Base-by-base conservation (phyloP, 2,113 vertebrate genomes). In the Rhipidura dahli region DNA sequence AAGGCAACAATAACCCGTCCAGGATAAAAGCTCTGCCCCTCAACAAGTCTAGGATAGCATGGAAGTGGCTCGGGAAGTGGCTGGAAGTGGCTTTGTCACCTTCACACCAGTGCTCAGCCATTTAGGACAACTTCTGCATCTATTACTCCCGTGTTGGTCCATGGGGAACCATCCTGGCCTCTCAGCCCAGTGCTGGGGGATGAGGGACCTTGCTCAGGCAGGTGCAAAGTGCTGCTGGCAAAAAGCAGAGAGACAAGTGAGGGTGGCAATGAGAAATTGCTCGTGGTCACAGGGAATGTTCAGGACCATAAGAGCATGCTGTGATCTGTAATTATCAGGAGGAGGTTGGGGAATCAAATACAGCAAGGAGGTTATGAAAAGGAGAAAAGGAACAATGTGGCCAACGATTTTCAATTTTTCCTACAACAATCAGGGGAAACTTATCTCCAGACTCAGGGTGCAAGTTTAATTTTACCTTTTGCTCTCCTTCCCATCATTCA, bases 81-180 rank as follows among this genome's bases (percentile, higher is more conserved):
- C 15, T 61, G 45, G 66, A 35, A 61, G 44, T 63, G 39, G 13
- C 22, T 83, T 12, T 83, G 59, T 53, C 33, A 37, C 24, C 20
- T 78, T 60, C 56, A 26, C 35, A 31, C 13, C 42, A 14, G 7
- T 6, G 4, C 47, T 86, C 2, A 0, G 14, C 60, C 24, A 21
- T 71, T 80, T 65, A 69, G 37, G 40, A 30, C 35, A 83, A 30
- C 0, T 1, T 30, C 37, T 19, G 42, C 23, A 21, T 19, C 51
- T 1, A 0, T 61, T 35, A 13, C 19, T 28, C n/a, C 26, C 8
- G 0, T 0, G 0, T 1, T 35, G 61, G 27, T 28, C 23, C 63
- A 1, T 7, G n/a, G 33, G 39, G 37, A 61, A 45, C 28, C 39
- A 10, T 28, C 47, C 27, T 45, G 27, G 11, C 24, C 35, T 42